These are phyloP conservation scores for Tigriopus californicus DNA, from an alignment of 2,888 invertebrate genomes.

Conservation along the genomic window DNA sequence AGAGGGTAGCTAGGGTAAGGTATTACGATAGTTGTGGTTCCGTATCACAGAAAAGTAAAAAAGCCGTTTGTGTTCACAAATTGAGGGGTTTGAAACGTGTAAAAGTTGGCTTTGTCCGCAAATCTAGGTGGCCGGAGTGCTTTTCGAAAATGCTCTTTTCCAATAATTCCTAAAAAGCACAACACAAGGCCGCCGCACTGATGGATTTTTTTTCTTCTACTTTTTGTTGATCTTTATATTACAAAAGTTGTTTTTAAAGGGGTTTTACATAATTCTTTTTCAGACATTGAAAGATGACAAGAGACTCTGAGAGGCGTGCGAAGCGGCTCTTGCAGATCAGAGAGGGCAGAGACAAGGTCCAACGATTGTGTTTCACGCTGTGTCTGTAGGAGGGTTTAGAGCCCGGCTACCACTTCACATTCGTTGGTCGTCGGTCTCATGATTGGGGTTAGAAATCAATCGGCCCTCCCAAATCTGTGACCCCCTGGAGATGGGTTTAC, in stretches of 20 bases:
- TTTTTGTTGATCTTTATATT: conserved; percentile 14
- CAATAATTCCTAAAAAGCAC: conserved; percentile 60
- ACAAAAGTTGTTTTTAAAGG: conserved; percentile 17
- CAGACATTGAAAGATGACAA: no score
- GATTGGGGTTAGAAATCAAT: not conserved
- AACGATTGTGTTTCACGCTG: not conserved
- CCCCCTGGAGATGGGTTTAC: conserved; percentile 4
- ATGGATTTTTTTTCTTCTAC: conserved; percentile 4
- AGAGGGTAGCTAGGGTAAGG: no score
- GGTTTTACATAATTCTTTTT: conserved; percentile 4
- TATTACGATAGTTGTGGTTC: no score
- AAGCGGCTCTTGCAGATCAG: conserved; percentile 13
- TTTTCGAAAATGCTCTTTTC: conserved; percentile 76
- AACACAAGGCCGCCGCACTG: conserved; percentile 40
- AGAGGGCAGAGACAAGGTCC: conserved; percentile 6
- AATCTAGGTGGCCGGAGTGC: conserved; percentile 42
- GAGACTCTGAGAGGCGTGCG: conserved; percentile 10
- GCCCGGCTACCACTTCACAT: not conserved
- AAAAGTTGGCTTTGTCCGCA: no score
- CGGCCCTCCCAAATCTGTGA: conserved; percentile 7
- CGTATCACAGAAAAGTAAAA: no score
- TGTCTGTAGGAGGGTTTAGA: not conserved
- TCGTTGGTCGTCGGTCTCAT: not conserved
- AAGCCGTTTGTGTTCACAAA: no score
- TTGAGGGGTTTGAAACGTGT: no score